Percentiles rank a stretch among this genome's conserved stretches.
Evolutionary conservation across 2,113 vertebrate genomes (phyloP).

Genomic region (Aix galericulata): DNA sequence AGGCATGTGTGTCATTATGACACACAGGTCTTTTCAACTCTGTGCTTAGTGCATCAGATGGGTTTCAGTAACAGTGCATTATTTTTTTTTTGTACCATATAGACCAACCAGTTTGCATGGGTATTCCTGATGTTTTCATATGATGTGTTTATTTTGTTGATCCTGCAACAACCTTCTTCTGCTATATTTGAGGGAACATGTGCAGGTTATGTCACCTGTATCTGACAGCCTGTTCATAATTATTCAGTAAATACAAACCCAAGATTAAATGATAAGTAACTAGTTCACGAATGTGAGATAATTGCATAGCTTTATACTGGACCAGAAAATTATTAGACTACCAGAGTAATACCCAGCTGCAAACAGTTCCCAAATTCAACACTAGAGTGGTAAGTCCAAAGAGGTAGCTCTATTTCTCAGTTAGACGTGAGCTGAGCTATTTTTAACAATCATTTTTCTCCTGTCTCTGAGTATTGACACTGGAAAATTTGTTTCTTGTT

Average conservation of each 20-base stretch:
- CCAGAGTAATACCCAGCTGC: not conserved
- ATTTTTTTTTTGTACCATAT: not conserved
- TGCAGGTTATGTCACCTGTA: not conserved
- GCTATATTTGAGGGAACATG: not conserved
- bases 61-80: not conserved
- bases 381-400: not conserved
- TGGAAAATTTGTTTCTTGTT: not conserved
- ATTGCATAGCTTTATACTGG: not conserved
- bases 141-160: not conserved
- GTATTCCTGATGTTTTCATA: not conserved
- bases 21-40: not conserved
- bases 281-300: not conserved
- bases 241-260: not conserved
- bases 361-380: not conserved
- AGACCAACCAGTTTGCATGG: not conserved
- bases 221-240: not conserved
- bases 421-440: not conserved
- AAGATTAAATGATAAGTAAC: not conserved
- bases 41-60: too few species aligned
- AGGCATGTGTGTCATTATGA: too few species aligned
- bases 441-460: not conserved
- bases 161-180: not conserved
- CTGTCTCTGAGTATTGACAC: not conserved
- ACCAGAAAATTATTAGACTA: not conserved
- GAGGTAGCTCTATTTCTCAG: not conserved